Base-by-base conservation (phyloP, 2,797 vertebrate genomes). In the Lemur catta region DNA sequence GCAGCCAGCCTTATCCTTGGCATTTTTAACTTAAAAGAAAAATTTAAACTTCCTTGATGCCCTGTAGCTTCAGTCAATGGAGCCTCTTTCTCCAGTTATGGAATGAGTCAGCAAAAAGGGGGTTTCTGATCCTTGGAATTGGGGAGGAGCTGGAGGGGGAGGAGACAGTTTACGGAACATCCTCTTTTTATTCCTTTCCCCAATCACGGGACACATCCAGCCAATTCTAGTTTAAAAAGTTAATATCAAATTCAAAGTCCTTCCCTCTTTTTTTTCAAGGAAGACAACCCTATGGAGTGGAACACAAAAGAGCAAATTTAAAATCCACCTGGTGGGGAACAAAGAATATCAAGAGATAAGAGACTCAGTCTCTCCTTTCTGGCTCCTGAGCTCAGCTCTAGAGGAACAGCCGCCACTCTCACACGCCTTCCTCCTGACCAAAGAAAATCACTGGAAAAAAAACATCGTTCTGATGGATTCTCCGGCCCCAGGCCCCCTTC, bases 1-100 rank as follows among this genome's bases (percentile, higher is more conserved):
- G 38, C 13, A 91, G 94, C 86, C 85, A 46, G 89, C 84, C 87
- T 52, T 72, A 41, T 76, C 72, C 92, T 95, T 84, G 75, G 63
- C 79, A 74, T 86, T 94, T 96, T 84, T 88, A 67, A 80, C 52
- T 22, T 87, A 71, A 96, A 89, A 72, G 50, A 85, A 96, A 89
- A 88, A 59, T 55, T 33, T 65, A 28, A 84, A 89, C 28, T 84
- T 88, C 86, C 74, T 91, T 69, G 72, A 38, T 82, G 75, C 74
- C 67, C 79, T 48, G 41, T 75, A 74, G 88, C 46, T 35, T 94
- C 82, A 13, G 14, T 22, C 79, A 75, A 35, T 24, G 61, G 71
- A 87, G 84, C 46, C 89, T 92, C 72, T 67, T 91, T 72, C 95
- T 94, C 86, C 48, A 76, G 74, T 55, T 84, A 87, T 24, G 94